Evolutionary conservation across 2,888 invertebrate genomes (phyloP), one percentile per base, ranked within the genome.

Genomic region (Opisthograptis luteolata): DNA sequence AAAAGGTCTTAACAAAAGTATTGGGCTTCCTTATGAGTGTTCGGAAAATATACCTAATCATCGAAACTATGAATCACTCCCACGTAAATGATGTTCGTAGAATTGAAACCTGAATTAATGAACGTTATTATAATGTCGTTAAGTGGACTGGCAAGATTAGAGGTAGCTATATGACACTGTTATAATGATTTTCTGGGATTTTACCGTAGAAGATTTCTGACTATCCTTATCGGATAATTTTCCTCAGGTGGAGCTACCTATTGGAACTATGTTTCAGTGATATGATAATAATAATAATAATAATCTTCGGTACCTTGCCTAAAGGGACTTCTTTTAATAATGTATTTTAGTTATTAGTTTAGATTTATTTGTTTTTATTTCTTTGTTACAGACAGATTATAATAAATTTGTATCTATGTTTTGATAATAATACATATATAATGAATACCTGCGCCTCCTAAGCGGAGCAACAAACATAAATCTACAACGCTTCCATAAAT

Each of bases 21-120:
- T 68, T 55, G 54, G 49, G 20, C 60, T 64, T 70, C 66, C 58
- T 53, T 61, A 62, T 64, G 62, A 66, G 55, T 69, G 44, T 61
- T 42, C 54, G 58, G 52, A 55, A 61, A 57, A 52, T 52, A n/a
- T n/a, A n/a, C n/a, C n/a, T n/a, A 25, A 63, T 66, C 55, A 59
- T 64, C 54, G 40, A 63, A 65, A 55, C 49, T 55, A 64, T 81
- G 82, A 81, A 52, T 82, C 82, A 82, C 67, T 20, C 59, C 66
- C 48, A 70, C 66, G 55, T 60, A 52, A 47, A 50, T 56, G 42
- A 42, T 61, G 34, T 75, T 74, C 73, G 54, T 13, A 56, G 72
- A 68, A 70, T 58, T 48, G 36, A 12, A 27, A 51, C 42, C 46
- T 69, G 70, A 57, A 70, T 51, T 60, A 60, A 53, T 50, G 41